Evolutionary conservation across 2,888 invertebrate species (phyloP).

Genomic region (Helobdella robusta): DNA sequence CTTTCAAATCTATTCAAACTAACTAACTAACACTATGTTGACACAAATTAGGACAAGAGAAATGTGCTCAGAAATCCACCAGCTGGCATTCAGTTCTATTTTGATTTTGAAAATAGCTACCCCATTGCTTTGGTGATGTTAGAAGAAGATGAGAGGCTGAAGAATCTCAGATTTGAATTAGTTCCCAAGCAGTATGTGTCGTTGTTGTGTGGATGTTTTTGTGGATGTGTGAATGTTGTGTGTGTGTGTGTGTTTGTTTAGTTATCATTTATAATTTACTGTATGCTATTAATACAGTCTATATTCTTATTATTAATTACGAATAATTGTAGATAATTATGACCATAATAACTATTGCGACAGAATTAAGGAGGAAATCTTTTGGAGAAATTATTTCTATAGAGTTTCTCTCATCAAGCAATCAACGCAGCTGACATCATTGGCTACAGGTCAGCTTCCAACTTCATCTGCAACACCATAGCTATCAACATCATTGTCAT

Average conservation of each 20-base stretch:
- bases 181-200: slow-evolving; percentile 91
- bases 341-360: too few species aligned
- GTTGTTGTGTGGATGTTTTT: not conserved
- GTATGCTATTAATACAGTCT: not conserved
- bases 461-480: slow-evolving; percentile 6
- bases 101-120: slow-evolving; percentile 83
- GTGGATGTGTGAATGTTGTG: not conserved
- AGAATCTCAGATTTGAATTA: slow-evolving; percentile 96
- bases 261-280: not conserved
- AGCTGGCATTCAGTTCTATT: slow-evolving; percentile 79
- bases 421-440: slow-evolving; percentile 72
- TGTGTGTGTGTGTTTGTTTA: not conserved
- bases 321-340: too few species aligned
- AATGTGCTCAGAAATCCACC: slow-evolving; percentile 89
- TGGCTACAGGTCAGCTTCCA: too few species aligned
- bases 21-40: too few species aligned
- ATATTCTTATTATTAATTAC: too few species aligned
- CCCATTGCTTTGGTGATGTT: slow-evolving; percentile 88
- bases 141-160: slow-evolving; percentile 85
- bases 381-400: slow-evolving; percentile 99
- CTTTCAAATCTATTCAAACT: too few species aligned
- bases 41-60: slow-evolving; percentile 69
- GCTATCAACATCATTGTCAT: not conserved
- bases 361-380: slow-evolving; percentile 76
- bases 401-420: slow-evolving; percentile 95